Conservation (phyloP, 1,140 invertebrate species). For the Phortica variegata region DNA sequence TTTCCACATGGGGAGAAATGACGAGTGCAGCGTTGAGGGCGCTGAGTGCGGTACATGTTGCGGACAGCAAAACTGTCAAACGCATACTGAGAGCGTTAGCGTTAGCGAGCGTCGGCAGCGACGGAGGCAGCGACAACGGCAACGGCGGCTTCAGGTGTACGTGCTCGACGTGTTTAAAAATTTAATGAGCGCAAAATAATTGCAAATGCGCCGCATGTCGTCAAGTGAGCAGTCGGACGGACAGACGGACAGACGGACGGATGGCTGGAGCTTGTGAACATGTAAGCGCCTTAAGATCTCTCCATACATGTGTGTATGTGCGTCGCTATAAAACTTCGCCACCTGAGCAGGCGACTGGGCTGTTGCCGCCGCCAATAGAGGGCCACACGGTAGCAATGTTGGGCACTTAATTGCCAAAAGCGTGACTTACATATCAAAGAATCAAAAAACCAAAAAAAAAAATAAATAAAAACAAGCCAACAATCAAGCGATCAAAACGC, state of each 20-base stretch:
- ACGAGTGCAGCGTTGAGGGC: neutral
- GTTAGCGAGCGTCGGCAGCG: neutral
- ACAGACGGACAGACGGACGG: slow-evolving; percentile 13
- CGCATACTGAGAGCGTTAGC: slow-evolving; percentile 7
- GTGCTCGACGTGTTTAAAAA: slow-evolving; percentile 56
- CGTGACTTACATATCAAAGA: slow-evolving; percentile 53
- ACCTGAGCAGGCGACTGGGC: slow-evolving; percentile 7
- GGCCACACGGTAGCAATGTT: slow-evolving; percentile 32
- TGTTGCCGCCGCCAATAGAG: slow-evolving; percentile 12
- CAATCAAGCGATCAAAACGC: neutral
- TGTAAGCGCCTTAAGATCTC: slow-evolving; percentile 6
- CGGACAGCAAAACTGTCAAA: slow-evolving; percentile 15
- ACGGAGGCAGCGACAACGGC: slow-evolving; percentile 1
- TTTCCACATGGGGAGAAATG: slow-evolving; percentile 35
- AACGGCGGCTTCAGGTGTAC: slow-evolving; percentile 19
- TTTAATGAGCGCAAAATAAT: slow-evolving; percentile 57
- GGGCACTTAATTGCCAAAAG: slow-evolving; percentile 53
- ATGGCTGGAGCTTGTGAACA: neutral
- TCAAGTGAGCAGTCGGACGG: slow-evolving; percentile 36
- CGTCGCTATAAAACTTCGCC: too few relatives aligned
- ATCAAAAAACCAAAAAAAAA: slow-evolving; percentile 26
- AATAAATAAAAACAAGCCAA: slow-evolving; percentile 6
- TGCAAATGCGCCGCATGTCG: slow-evolving; percentile 53
- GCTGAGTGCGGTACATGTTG: neutral
- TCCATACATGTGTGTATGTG: slow-evolving; percentile 1